These are phyloP conservation scores for Oncopodura yosiiana DNA, from an alignment of 1,140 invertebrate species.

Conservation along the genomic window DNA sequence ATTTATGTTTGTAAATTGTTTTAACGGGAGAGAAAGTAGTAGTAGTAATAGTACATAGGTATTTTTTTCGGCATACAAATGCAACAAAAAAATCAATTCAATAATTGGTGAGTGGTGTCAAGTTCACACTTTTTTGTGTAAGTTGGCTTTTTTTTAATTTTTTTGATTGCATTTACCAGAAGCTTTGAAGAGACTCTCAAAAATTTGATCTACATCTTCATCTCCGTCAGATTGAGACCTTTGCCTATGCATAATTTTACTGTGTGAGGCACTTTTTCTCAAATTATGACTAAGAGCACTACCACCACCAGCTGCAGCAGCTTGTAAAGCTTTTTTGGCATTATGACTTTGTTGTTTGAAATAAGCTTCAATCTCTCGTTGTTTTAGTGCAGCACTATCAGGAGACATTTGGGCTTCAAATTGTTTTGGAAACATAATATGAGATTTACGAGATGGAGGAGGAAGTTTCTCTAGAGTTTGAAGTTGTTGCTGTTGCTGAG, in stretches of 20 bases:
- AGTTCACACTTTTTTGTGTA: too few species aligned
- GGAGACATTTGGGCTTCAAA: constrained; percentile 65
- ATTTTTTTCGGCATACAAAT: too few species aligned
- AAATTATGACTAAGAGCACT: not conserved
- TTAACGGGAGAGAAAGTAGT: too few species aligned
- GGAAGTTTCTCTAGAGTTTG: constrained; percentile 25
- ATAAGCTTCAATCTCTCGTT: constrained; percentile 68
- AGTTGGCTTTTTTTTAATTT: too few species aligned
- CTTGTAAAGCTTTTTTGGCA: not conserved
- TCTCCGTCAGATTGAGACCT: constrained; percentile 29
- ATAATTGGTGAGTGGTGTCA: too few species aligned
- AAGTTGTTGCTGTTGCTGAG: constrained; percentile 8
- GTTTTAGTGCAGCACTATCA: constrained; percentile 60
- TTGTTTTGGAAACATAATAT: constrained; percentile 52
- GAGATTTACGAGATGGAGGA: constrained; percentile 11
- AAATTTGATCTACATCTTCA: constrained; percentile 42
- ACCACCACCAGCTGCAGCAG: constrained; percentile 1
- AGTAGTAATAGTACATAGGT: too few species aligned
- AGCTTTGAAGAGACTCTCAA: constrained; percentile 39
- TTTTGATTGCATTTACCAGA: constrained; percentile 29
- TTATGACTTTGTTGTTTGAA: constrained; percentile 42
- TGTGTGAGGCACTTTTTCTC: constrained; percentile 11
- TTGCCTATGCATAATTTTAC: not conserved
- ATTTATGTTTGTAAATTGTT: too few species aligned
- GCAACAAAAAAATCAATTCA: too few species aligned